Percentiles rank a stretch among this genome's conserved stretches.
phyloP scores from a whole-genome alignment of 2,797 vertebrate genomes.

The Lagodon rhomboides region DNA sequence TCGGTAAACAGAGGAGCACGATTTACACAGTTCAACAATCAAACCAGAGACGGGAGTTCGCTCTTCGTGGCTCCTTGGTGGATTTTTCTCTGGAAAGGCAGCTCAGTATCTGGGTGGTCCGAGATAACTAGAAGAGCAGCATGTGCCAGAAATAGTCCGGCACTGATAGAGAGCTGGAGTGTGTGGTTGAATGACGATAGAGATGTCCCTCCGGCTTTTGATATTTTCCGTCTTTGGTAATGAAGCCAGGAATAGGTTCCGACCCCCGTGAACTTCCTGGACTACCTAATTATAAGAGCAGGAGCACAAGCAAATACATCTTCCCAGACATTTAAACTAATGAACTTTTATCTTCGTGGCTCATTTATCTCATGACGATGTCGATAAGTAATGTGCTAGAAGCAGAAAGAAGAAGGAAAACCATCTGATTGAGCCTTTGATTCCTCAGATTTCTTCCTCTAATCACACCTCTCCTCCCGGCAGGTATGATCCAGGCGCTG shows the following conservation, averaged over 20 bases:
- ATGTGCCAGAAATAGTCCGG: slow-evolving; percentile 65
- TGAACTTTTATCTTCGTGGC: no score
- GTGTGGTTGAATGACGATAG: slow-evolving; percentile 42
- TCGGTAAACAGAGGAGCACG: slow-evolving; percentile 83
- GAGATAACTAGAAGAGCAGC: slow-evolving; percentile 56
- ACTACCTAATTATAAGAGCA: slow-evolving; percentile 29
- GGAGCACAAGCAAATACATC: not conserved
- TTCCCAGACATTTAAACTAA: not conserved
- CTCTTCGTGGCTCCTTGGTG: not conserved
- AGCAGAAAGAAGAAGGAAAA: not conserved
- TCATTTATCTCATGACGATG: not conserved
- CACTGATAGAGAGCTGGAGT: slow-evolving; percentile 49
- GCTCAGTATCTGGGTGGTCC: slow-evolving; percentile 46
- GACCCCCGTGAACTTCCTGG: slow-evolving; percentile 3
- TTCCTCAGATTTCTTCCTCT: not conserved
- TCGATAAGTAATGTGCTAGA: not conserved
- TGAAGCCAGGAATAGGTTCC: slow-evolving; percentile 58
- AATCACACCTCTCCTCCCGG: not conserved
- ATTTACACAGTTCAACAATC: not conserved
- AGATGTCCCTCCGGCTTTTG: slow-evolving; percentile 20
- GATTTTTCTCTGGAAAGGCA: not conserved
- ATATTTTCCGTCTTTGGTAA: slow-evolving; percentile 48
- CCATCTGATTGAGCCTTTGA: slow-evolving; percentile 9
- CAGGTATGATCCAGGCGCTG: slow-evolving; percentile 97
- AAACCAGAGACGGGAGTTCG: no score